Evolutionary conservation across 2,888 invertebrate genomes (phyloP), one percentile per base, ranked within the genome.

Genomic region (Dorcus hopei): DNA sequence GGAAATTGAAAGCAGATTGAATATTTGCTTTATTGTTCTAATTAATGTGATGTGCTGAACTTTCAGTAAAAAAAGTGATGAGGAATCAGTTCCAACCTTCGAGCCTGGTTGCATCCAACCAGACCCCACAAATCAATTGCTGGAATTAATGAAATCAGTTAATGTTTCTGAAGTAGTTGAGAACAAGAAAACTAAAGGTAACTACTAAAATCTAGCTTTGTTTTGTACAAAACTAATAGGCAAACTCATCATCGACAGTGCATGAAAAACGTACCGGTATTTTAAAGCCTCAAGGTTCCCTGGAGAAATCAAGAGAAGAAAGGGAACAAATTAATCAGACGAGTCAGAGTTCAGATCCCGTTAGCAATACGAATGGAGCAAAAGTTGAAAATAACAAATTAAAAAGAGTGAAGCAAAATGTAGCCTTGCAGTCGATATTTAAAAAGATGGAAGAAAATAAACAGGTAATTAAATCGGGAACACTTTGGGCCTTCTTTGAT

Each of bases 351-450:
- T 45, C 14, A 1, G 49, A 55, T 11, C 50, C 40, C 33, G 55
- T 49, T 41, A 52, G 52, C 9, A 58, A 75, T 42, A 59, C 69
- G 0, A 53, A 43, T 19, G 19, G 23, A 16, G 38, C 11, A 9
- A 64, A 65, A 23, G 38, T 65, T 16, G 67, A 65, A 33, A 52
- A 69, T 40, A 58, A 62, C 3, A 78, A 74, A 68, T 64, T 68
- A 54, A 78, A 80, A 63, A 81, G 84, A 61, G 80, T 82, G 2
- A 81, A 90, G 61, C 90, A 91, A 71, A 93, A 92, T 76, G 89
- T 91, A 48, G 92, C 91, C 0, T 86, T 93, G 82, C 88, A 89
- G 58, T 87, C 88, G 61, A 87, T 89, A 70, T 85, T 88, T 81
- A 81, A 87, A 63, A 87, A 88, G 61, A 85, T 87, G 65, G 88